Conservation (phyloP, 2,888 invertebrate species). For the Aphrophora alni region DNA sequence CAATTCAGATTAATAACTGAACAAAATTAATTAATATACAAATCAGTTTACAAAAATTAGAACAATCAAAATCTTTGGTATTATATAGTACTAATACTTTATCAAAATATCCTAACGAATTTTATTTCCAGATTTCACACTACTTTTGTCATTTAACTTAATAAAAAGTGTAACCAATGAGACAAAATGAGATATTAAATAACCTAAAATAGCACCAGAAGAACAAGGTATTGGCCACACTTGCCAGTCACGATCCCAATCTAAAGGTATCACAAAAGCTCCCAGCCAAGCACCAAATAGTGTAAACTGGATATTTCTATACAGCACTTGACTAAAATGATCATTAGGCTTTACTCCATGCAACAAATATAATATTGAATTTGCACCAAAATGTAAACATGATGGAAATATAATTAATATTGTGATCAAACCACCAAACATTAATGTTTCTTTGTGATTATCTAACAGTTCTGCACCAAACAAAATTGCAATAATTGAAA, state of each 20-base stretch:
- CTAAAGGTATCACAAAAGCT: slow-evolving; percentile 84
- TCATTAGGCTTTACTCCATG: slow-evolving; percentile 60
- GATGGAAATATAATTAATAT: slow-evolving; percentile 68
- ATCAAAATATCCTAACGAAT: background rate
- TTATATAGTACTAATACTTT: background rate
- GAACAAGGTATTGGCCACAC: slow-evolving; percentile 77
- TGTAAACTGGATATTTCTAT: slow-evolving; percentile 62
- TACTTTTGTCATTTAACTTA: slow-evolving; percentile 28
- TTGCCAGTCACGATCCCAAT: slow-evolving; percentile 93
- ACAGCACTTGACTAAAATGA: slow-evolving; percentile 46
- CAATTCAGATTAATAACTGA: no score
- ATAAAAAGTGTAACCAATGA: slow-evolving; percentile 35
- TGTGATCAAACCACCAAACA: slow-evolving; percentile 68
- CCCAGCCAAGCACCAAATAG: slow-evolving; percentile 84
- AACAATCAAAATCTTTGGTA: background rate
- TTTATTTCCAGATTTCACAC: background rate
- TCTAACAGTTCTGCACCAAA: slow-evolving; percentile 72
- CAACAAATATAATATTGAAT: slow-evolving; percentile 54
- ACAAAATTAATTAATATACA: no score
- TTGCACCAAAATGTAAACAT: slow-evolving; percentile 65
- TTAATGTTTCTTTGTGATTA: slow-evolving; percentile 70
- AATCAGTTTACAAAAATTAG: background rate
- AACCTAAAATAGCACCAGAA: slow-evolving; percentile 71
- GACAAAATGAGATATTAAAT: slow-evolving; percentile 63
- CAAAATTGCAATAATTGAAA: slow-evolving; percentile 67